Base-by-base conservation (phyloP, 2,888 invertebrate species). In the Pandemis corylana region DNA sequence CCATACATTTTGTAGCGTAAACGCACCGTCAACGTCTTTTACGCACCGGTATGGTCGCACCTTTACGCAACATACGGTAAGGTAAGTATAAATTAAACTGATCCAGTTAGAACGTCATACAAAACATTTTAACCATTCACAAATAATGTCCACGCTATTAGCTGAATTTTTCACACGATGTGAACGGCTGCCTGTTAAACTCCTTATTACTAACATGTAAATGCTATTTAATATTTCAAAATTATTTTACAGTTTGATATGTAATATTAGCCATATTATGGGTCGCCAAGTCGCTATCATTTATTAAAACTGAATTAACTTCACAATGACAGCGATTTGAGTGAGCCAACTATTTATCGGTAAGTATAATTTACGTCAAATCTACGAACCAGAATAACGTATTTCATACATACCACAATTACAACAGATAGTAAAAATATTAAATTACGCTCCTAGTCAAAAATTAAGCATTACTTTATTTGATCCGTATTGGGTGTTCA, bases 401-500 rank as follows among this genome's bases (percentile, higher is more conserved):
- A 61, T 49, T 66, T 2, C 67, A 72, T 72, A 72, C 67, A n/a
- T 56, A 56, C 53, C 7, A 15, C 7, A 15, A 15, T 53, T 62
- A 56, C 28, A 46, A 53, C 36, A 65, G 69, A 56, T 56, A 68
- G 67, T 61, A 7, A 6, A 68, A 49, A 64, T 69, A 69, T 65
- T 65, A 61, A 66, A 74, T 69, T 74, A 74, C 69, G 61, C 66
- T 69, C 69, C 66, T 74, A 61, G 69, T 65, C 65, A 72, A 56
- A 20, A 7, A 61, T 15, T 74, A 65, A 69, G 61, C 56, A 74
- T 53, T 51, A 61, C 42, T 72, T 59, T 68, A 66, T 65, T 69
- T 74, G 74, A 74, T 74, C 65, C 65, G 65, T 74, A 49, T 46
- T 42, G 61, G 65, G 68, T 66, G 44, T 44, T 61, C 28, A 42